A percentile compares a stretch with the other conserved stretches of the same genome.
Evolutionary conservation across 2,113 vertebrate genomes (phyloP).

Genomic region (Sylvietta virens): DNA sequence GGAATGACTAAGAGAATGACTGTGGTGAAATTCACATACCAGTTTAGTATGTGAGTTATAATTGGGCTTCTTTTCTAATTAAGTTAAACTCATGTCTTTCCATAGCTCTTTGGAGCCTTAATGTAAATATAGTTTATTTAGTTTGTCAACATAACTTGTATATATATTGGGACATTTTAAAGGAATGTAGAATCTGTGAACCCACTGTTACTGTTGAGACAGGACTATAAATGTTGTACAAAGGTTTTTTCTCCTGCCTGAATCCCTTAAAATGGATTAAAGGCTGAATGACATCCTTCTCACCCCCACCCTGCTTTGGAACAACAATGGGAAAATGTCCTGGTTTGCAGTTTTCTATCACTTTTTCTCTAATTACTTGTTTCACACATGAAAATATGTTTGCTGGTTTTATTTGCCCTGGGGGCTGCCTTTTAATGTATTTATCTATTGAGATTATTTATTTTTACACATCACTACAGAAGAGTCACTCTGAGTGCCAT

Average conservation of each 20-base stretch:
- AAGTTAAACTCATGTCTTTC: conserved; percentile 18
- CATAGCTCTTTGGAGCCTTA: conserved; percentile 3
- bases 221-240: conserved; percentile 6
- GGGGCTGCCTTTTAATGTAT: conserved; percentile 26
- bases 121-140: conserved; percentile 39
- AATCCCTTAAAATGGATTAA: not conserved
- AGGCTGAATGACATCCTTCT: not conserved
- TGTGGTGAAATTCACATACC: not conserved
- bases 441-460: conserved; percentile 31
- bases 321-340: not conserved
- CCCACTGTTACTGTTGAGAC: not conserved
- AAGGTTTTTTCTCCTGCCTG: not conserved
- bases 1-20: not conserved
- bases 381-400: conserved; percentile 47
- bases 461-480: conserved; percentile 27
- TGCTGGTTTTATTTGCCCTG: conserved; percentile 21
- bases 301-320: not conserved
- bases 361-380: conserved; percentile 43
- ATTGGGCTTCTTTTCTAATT: conserved; percentile 2
- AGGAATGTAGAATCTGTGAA: conserved; percentile 15
- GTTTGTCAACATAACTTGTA: conserved; percentile 42
- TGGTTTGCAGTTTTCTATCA: conserved; percentile 25
- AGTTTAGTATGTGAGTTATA: not conserved
- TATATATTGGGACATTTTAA: conserved; percentile 24
- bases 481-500: not conserved